phyloP scores from a whole-genome alignment of 30 jellyfish, hydroid and myxozoan species.

The Hydra vulgaris region DNA sequence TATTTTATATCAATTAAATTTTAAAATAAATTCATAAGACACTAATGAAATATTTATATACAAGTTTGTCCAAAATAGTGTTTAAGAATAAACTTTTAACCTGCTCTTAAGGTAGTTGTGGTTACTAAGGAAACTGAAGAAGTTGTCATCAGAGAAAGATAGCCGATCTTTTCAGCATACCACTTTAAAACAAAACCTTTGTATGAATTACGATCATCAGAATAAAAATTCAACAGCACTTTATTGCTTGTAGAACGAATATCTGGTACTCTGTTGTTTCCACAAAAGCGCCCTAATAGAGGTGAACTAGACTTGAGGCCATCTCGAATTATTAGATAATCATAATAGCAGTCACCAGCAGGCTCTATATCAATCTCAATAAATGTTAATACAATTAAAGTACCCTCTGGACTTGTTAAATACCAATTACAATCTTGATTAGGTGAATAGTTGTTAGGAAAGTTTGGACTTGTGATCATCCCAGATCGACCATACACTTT shows the following conservation, averaged over 20 bases:
- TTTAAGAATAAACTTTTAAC: too few relatives aligned
- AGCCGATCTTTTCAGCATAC: conserved; percentile 5
- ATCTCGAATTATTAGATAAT: conserved; percentile 26
- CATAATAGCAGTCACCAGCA: conserved; percentile 42
- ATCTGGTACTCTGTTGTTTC: conserved; percentile 33
- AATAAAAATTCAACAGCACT: not conserved
- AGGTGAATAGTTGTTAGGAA: conserved; percentile 41
- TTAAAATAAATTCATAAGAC: too few relatives aligned
- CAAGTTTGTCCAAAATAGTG: too few relatives aligned
- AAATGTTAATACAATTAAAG: conserved; percentile 12
- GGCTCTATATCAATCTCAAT: conserved; percentile 40
- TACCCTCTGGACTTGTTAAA: conserved; percentile 29
- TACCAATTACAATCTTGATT: conserved; percentile 43
- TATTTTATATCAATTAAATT: too few relatives aligned
- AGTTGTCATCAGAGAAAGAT: not conserved
- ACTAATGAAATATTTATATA: too few relatives aligned
- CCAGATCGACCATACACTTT: conserved; percentile 10
- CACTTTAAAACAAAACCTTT: conserved; percentile 4
- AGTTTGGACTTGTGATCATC: conserved; percentile 47
- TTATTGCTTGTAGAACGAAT: conserved; percentile 15
- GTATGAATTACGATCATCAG: conserved; percentile 14
- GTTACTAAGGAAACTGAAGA: not conserved
- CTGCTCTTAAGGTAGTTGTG: not conserved
- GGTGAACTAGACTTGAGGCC: conserved; percentile 8
- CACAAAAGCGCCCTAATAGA: conserved; percentile 62